These are phyloP conservation scores for Otus sunia DNA, from an alignment of 2,113 vertebrate species.

Conservation along the genomic window DNA sequence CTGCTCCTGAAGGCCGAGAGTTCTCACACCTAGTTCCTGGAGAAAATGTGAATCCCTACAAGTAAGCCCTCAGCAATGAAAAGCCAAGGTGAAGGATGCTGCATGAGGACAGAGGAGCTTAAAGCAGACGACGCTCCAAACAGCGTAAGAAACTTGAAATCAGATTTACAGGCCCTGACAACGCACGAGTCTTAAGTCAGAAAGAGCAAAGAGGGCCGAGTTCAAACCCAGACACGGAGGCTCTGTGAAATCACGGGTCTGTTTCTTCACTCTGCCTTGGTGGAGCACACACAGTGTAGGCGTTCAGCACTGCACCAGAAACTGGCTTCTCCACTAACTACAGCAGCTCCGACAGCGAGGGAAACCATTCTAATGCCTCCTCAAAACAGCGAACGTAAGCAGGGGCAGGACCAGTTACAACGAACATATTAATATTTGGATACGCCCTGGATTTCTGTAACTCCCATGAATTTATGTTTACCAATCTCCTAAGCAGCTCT, in stretches of 20 bases:
- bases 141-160: background rate
- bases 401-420: background rate
- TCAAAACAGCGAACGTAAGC: background rate
- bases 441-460: background rate
- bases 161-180: background rate
- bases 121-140: background rate
- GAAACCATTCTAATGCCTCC: background rate
- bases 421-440: background rate
- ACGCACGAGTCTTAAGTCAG: background rate
- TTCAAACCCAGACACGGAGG: background rate
- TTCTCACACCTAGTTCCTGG: background rate
- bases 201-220: background rate
- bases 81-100: background rate
- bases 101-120: background rate
- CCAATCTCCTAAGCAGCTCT: background rate
- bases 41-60: background rate
- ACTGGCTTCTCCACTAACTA: background rate
- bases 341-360: background rate
- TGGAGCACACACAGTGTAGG: background rate
- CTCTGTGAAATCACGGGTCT: background rate
- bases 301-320: background rate
- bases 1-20: fast-evolving
- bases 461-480: background rate
- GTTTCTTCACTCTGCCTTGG: background rate
- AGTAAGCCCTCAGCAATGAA: background rate